Conservation (phyloP, 1,140 invertebrate genomes). For the Triops longicaudatus region DNA sequence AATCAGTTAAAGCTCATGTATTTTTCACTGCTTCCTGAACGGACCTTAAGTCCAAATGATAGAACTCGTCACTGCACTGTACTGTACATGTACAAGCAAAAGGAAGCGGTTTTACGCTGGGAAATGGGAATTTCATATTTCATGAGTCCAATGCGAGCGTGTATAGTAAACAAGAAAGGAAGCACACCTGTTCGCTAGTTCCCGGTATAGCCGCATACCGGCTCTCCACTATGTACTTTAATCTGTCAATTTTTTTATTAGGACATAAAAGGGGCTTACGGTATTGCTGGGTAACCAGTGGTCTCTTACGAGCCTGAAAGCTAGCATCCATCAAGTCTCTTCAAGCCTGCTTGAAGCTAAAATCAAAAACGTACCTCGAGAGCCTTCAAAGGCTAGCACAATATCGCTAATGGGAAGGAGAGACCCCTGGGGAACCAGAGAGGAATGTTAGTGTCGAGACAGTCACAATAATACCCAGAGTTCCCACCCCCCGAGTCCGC, state of each 20-base stretch:
- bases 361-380: neutral
- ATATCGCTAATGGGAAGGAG: constrained; percentile 11
- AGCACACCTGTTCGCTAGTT: neutral
- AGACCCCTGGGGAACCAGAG: neutral
- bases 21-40: too few species aligned
- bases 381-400: neutral
- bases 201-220: too few species aligned
- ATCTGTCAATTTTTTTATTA: neutral
- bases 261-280: neutral
- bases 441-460: neutral
- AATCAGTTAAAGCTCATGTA: too few species aligned
- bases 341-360: too few species aligned
- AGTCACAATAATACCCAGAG: neutral
- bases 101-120: neutral
- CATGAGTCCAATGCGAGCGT: neutral
- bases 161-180: neutral
- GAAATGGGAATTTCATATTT: constrained; percentile 8
- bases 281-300: neutral
- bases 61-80: too few species aligned
- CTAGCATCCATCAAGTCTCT: neutral
- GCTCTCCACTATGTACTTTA: neutral
- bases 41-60: too few species aligned
- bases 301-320: neutral
- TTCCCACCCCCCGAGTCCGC: neutral
- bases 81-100: neutral